Evolutionary conservation across 2,888 invertebrate species (phyloP).

Genomic region (Drosophila antonietae): DNA sequence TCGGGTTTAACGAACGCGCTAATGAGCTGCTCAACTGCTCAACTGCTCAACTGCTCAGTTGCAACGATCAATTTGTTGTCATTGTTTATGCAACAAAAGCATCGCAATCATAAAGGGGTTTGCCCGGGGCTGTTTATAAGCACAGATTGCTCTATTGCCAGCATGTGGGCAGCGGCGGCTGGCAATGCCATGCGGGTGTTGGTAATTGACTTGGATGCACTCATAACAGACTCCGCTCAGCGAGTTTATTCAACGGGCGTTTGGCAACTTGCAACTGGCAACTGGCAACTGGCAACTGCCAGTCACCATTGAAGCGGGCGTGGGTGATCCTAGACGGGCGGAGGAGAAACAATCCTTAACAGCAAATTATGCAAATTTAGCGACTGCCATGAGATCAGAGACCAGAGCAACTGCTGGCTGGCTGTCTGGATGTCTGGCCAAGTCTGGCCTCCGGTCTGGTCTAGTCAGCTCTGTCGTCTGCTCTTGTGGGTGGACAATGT

Average conservation of each 20-base stretch:
- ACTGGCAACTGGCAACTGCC: slow-evolving; percentile 38
- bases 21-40: slow-evolving; percentile 58
- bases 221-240: slow-evolving; percentile 51
- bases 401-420: slow-evolving; percentile 41
- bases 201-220: slow-evolving; percentile 60
- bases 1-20: slow-evolving; percentile 70
- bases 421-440: slow-evolving; percentile 33
- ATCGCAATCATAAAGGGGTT: slow-evolving; percentile 30
- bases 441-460: slow-evolving; percentile 23
- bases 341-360: slow-evolving; percentile 59
- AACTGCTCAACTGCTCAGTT: slow-evolving; percentile 21
- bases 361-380: slow-evolving; percentile 71
- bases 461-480: slow-evolving; percentile 65
- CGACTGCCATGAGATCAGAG: slow-evolving; percentile 59
- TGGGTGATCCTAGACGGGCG: slow-evolving; percentile 62
- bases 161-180: slow-evolving; percentile 53
- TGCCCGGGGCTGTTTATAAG: background rate
- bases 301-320: slow-evolving; percentile 52
- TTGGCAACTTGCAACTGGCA: slow-evolving; percentile 33
- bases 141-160: slow-evolving; percentile 31
- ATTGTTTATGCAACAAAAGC: slow-evolving; percentile 69
- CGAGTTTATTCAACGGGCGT: slow-evolving; percentile 42
- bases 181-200: slow-evolving; percentile 66
- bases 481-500: slow-evolving; percentile 79
- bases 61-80: slow-evolving; percentile 73